phyloP scores from a whole-genome alignment of 2,888 invertebrate genomes.

The Plusia festucae region DNA sequence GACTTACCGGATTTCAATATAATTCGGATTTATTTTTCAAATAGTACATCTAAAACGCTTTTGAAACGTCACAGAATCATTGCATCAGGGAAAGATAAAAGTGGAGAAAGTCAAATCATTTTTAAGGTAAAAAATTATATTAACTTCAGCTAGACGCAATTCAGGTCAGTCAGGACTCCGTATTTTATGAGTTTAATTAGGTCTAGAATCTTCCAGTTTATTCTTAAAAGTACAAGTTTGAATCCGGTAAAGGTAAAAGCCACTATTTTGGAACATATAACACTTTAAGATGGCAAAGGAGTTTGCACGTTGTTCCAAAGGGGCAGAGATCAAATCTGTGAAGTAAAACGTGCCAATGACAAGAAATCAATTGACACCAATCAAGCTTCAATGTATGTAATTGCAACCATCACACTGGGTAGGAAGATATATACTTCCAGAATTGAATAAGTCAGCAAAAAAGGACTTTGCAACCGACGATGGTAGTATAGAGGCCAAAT shows the following conservation, averaged over 20 bases:
- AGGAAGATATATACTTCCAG: slow-evolving; percentile 23
- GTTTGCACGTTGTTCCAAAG: background rate
- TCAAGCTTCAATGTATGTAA: slow-evolving; percentile 42
- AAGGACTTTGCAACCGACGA: slow-evolving; percentile 1
- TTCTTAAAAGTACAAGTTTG: background rate
- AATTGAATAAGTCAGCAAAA: slow-evolving; percentile 19
- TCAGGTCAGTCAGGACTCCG: no score
- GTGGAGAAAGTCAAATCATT: no score
- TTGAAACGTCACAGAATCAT: background rate
- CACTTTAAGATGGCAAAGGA: background rate
- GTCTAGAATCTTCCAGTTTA: background rate
- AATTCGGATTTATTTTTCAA: no score
- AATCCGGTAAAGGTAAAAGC: background rate
- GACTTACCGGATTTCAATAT: no score
- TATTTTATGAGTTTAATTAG: no score
- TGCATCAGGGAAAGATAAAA: no score
- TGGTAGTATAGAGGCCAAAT: no score
- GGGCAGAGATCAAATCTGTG: slow-evolving; percentile 18
- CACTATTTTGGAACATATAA: background rate
- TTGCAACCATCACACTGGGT: slow-evolving; percentile 46
- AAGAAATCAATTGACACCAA: slow-evolving; percentile 38
- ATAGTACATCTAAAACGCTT: background rate
- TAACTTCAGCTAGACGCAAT: no score
- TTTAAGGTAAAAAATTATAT: no score
- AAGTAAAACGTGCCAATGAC: slow-evolving; percentile 32